Conservation (phyloP, 2,888 invertebrate genomes). For the Euclidia mi region DNA sequence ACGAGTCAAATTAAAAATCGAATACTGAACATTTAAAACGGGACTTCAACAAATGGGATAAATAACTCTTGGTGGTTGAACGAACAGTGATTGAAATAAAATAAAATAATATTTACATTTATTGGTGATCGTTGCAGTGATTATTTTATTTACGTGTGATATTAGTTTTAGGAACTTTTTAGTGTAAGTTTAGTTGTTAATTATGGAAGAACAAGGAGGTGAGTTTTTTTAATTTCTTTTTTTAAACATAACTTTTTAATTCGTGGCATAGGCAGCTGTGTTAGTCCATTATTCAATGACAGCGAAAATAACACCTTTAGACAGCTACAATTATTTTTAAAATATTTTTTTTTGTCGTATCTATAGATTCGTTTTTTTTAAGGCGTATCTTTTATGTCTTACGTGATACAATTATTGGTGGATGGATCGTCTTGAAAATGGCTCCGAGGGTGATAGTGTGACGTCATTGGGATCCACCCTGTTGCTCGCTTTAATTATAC, state of each 20-base stretch:
- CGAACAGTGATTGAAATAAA: slow-evolving; percentile 33
- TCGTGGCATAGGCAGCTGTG: not conserved
- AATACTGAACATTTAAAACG: slow-evolving; percentile 34
- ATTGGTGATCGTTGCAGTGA: slow-evolving; percentile 40
- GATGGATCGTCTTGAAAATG: slow-evolving; percentile 19
- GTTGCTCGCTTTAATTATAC: slow-evolving; percentile 19
- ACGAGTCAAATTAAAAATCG: slow-evolving; percentile 81
- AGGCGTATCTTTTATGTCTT: not conserved
- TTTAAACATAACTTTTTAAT: not conserved
- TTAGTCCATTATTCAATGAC: too few relatives aligned
- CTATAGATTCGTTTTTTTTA: not conserved
- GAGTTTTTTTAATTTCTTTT: slow-evolving; percentile 39
- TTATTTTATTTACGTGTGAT: slow-evolving; percentile 75
- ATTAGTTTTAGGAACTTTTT: slow-evolving; percentile 78
- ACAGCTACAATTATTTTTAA: too few relatives aligned
- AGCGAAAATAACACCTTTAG: too few relatives aligned
- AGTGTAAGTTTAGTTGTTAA: slow-evolving; percentile 59
- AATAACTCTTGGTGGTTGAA: slow-evolving; percentile 52
- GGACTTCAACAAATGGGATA: slow-evolving; percentile 78
- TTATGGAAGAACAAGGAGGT: slow-evolving; percentile 85
- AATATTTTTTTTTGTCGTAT: too few relatives aligned
- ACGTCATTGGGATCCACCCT: slow-evolving; percentile 28
- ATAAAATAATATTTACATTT: slow-evolving; percentile 21
- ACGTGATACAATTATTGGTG: slow-evolving; percentile 7
- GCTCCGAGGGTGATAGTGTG: slow-evolving; percentile 8